phyloP scores from a whole-genome alignment of 2,888 invertebrate genomes.

The Clusia tigrina region DNA sequence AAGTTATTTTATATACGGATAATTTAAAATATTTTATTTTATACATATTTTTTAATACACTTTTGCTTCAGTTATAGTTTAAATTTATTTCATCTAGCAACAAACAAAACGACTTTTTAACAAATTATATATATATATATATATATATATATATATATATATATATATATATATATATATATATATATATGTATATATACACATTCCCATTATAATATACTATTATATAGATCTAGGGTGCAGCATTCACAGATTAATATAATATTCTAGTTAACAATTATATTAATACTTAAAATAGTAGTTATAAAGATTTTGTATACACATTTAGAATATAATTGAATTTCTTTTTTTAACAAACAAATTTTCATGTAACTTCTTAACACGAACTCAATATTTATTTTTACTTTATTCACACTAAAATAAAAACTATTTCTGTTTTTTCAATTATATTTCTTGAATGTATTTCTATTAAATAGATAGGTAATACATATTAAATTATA shows the following conservation, averaged over 20 bases:
- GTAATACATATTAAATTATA: no score
- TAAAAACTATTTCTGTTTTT: no score
- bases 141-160: slow-evolving; percentile 13
- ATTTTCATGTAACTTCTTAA: not conserved
- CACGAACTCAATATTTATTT: no score
- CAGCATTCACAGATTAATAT: slow-evolving; percentile 1
- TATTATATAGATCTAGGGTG: slow-evolving; percentile 8
- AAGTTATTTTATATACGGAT: no score
- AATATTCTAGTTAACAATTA: not conserved
- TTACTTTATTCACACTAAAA: no score
- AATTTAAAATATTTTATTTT: no score
- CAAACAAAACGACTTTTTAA: not conserved
- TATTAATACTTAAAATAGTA: not conserved
- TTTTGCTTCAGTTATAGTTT: no score
- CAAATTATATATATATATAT: slow-evolving; percentile 5
- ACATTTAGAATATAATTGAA: slow-evolving; percentile 2
- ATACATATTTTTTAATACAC: not conserved
- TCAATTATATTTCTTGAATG: no score
- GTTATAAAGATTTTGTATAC: not conserved
- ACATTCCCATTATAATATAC: slow-evolving; percentile 10
- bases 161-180: slow-evolving; percentile 9
- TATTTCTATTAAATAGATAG: no score
- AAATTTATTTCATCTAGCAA: not conserved
- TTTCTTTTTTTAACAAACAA: not conserved
- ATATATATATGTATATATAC: not conserved